These are phyloP conservation scores for Brachionus manjavacas DNA, from an alignment of 1,140 invertebrate genomes.

Conservation along the genomic window DNA sequence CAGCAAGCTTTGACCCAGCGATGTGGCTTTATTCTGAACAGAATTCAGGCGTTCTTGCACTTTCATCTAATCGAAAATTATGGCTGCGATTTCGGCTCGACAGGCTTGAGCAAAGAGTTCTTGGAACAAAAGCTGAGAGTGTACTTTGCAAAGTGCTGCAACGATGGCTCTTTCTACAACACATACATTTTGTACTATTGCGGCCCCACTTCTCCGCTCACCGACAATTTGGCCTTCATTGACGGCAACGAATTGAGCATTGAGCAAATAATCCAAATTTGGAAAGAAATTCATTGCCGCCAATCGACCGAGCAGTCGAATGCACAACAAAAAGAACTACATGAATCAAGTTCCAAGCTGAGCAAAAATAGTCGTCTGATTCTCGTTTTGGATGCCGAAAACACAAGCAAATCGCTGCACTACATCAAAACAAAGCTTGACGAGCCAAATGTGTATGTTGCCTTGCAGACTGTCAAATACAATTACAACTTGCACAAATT, in stretches of 20 bases:
- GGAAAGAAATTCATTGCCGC: conserved; percentile 33
- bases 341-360: not conserved
- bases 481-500: not conserved
- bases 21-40: conserved; percentile 48
- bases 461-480: conserved; percentile 34
- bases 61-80: conserved; percentile 54
- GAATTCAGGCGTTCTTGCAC: conserved; percentile 51
- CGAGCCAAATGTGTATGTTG: conserved; percentile 10
- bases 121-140: conserved; percentile 50
- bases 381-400: conserved; percentile 28
- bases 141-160: conserved; percentile 51
- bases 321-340: not conserved
- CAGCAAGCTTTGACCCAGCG: conserved; percentile 49
- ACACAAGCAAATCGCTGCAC: conserved; percentile 24
- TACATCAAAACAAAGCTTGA: conserved; percentile 1
- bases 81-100: conserved; percentile 54
- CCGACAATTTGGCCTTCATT: not conserved
- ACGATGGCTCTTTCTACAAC: conserved; percentile 53
- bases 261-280: not conserved
- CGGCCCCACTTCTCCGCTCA: conserved; percentile 45
- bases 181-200: conserved; percentile 55
- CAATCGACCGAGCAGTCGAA: too few species aligned
- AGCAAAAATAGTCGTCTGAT: conserved; percentile 7
- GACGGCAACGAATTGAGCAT: conserved; percentile 26
- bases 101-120: conserved; percentile 49